phyloP scores from a whole-genome alignment of 23 tunicate species.

The Ascidia mentula region DNA sequence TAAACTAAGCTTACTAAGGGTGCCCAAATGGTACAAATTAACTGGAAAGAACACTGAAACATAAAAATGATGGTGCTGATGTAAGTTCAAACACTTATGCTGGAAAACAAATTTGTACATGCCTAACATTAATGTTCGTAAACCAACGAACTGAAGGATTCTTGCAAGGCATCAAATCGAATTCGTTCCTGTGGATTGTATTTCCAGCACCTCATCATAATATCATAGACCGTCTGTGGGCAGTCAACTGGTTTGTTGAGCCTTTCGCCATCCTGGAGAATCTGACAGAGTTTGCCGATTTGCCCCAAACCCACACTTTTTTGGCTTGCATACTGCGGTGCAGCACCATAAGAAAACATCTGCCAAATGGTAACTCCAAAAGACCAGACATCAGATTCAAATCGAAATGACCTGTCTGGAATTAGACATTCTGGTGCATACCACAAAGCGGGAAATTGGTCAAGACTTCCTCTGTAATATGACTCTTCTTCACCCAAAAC shows the following conservation, averaged over 20 bases:
- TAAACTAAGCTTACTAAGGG: too few relatives aligned
- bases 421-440: slow-evolving; percentile 94
- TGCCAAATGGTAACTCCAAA: slow-evolving; percentile 94
- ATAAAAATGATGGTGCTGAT: too few relatives aligned
- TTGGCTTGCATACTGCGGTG: slow-evolving; percentile 43
- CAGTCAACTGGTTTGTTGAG: slow-evolving; percentile 69
- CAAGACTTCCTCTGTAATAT: slow-evolving; percentile 70
- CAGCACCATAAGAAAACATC: slow-evolving; percentile 76
- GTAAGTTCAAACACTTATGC: too few relatives aligned
- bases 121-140: too few relatives aligned
- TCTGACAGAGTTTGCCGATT: neutral
- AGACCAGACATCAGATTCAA: slow-evolving; percentile 93
- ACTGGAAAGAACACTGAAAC: too few relatives aligned
- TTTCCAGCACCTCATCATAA: slow-evolving; percentile 74
- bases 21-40: too few relatives aligned
- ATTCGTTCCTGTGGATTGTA: slow-evolving; percentile 49
- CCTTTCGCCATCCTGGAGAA: slow-evolving; percentile 34
- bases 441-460: slow-evolving; percentile 94
- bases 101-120: too few relatives aligned
- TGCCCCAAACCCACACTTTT: slow-evolving; percentile 1
- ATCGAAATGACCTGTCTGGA: slow-evolving; percentile 21
- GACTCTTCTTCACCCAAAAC: slow-evolving; percentile 42
- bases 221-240: slow-evolving; percentile 47
- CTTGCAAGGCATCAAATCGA: slow-evolving; percentile 36
- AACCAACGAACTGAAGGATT: slow-evolving; percentile 5